These are phyloP conservation scores for Argopecten irradians DNA, from an alignment of 1,140 invertebrate species.

Conservation along the genomic window DNA sequence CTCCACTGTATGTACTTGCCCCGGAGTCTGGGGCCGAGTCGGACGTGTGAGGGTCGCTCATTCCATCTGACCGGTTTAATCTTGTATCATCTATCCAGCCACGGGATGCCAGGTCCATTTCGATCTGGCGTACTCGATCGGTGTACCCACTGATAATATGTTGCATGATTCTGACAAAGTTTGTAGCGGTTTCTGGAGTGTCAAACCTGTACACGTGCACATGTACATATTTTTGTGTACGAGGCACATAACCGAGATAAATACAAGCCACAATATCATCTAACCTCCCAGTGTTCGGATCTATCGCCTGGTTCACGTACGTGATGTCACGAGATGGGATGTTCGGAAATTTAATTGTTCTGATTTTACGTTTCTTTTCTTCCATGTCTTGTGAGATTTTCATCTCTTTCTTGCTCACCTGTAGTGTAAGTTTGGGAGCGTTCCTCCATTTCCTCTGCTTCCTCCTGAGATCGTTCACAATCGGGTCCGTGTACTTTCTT, in stretches of 20 bases:
- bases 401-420: slow-evolving; percentile 94
- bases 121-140: slow-evolving; percentile 77
- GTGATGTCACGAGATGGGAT: slow-evolving; percentile 72
- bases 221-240: slow-evolving; percentile 89
- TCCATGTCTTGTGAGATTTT: slow-evolving; percentile 90
- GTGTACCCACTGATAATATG: slow-evolving; percentile 90
- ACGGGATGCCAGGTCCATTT: slow-evolving; percentile 66
- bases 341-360: slow-evolving; percentile 70
- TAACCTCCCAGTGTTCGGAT: slow-evolving; percentile 74
- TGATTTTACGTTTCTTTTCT: slow-evolving; percentile 66
- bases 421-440: slow-evolving; percentile 83
- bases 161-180: slow-evolving; percentile 89
- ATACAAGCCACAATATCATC: slow-evolving; percentile 94
- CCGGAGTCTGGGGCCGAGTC: slow-evolving; percentile 61
- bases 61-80: slow-evolving; percentile 54
- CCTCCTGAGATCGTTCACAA: slow-evolving; percentile 89
- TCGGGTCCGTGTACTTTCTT: slow-evolving; percentile 87
- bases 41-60: slow-evolving; percentile 55
- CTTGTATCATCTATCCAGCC: slow-evolving; percentile 61
- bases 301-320: slow-evolving; percentile 60
- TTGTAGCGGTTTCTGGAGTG: slow-evolving; percentile 92
- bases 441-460: slow-evolving; percentile 85
- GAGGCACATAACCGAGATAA: slow-evolving; percentile 80
- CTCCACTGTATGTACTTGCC: slow-evolving; percentile 60
- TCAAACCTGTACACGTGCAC: slow-evolving; percentile 97